Conservation (phyloP, 2,888 invertebrate species). For the Apomyelois bistriatella region DNA sequence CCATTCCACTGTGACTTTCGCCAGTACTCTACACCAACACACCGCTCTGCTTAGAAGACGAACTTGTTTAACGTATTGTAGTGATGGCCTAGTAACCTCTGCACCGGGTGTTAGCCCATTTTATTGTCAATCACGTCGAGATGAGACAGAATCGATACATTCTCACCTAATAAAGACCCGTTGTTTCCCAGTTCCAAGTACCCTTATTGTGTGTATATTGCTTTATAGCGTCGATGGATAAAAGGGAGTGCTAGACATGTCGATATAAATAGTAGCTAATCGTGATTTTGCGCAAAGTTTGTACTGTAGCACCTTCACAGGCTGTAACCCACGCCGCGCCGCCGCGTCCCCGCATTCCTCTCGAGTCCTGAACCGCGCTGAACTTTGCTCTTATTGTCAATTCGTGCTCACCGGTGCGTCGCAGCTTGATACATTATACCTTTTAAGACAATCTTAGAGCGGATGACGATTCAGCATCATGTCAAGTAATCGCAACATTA, state of each 20-base stretch:
- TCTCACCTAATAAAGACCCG: slow-evolving; percentile 12
- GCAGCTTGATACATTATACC: slow-evolving; percentile 55
- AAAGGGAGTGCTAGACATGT: slow-evolving; percentile 51
- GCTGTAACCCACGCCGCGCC: slow-evolving; percentile 53
- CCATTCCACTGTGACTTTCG: slow-evolving; percentile 70
- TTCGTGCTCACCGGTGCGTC: slow-evolving; percentile 70
- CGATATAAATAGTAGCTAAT: slow-evolving; percentile 70
- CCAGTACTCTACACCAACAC: slow-evolving; percentile 32
- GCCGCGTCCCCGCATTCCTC: slow-evolving; percentile 69
- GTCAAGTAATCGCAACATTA: neutral
- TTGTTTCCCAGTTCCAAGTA: slow-evolving; percentile 7
- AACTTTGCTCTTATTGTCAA: slow-evolving; percentile 79
- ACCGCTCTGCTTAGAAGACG: slow-evolving; percentile 39
- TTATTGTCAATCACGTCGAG: slow-evolving; percentile 35
- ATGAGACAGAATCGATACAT: slow-evolving; percentile 15
- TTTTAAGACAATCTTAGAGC: slow-evolving; percentile 46
- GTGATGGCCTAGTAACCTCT: slow-evolving; percentile 40
- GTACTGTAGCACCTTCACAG: slow-evolving; percentile 55
- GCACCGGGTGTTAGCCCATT: slow-evolving; percentile 31
- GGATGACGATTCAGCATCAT: slow-evolving; percentile 7
- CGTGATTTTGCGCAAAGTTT: slow-evolving; percentile 68
- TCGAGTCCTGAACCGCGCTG: slow-evolving; percentile 73
- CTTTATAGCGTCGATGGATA: slow-evolving; percentile 21
- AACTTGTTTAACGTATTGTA: slow-evolving; percentile 43
- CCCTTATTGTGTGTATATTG: slow-evolving; percentile 11